Conservation (phyloP, 2,113 vertebrate species). For the Pungitius pungitius region DNA sequence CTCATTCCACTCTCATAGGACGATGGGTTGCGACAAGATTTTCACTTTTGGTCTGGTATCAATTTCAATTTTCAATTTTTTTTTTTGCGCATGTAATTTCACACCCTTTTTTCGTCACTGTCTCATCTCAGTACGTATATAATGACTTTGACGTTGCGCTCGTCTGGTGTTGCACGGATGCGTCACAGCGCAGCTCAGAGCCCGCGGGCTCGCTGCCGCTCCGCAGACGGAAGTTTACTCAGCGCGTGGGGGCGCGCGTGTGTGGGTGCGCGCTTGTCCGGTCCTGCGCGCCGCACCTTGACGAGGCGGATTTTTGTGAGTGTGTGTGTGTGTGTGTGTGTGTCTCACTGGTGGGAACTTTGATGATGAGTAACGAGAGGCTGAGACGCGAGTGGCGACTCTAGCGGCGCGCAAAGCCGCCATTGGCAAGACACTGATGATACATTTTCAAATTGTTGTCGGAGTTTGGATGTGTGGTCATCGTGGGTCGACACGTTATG, state of each 20-base stretch:
- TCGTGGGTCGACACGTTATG: not conserved
- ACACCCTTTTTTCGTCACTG: slow-evolving; percentile 1
- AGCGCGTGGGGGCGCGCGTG: no score
- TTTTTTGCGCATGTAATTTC: not conserved
- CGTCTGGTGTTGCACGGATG: slow-evolving; percentile 26
- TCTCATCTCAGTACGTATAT: not conserved
- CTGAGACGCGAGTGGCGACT: not conserved
- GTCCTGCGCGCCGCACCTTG: slow-evolving; percentile 60
- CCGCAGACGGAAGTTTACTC: no score
- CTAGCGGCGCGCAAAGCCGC: not conserved
- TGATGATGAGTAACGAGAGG: not conserved
- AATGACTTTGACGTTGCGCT: slow-evolving; percentile 28
- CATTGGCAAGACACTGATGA: slow-evolving; percentile 4
- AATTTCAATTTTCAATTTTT: not conserved
- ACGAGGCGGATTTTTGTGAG: not conserved
- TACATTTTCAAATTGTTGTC: not conserved
- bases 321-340: no score
- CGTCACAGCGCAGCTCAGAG: slow-evolving; percentile 27
- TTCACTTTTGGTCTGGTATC: not conserved
- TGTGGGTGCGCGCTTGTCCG: slow-evolving; percentile 57
- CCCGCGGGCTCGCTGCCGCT: slow-evolving; percentile 29
- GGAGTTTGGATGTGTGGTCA: not conserved
- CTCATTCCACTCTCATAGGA: not conserved
- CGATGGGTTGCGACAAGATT: not conserved
- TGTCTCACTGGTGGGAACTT: slow-evolving; percentile 16